Evolutionary conservation across 2,797 vertebrate species (phyloP), one percentile per base, ranked within the genome.

Genomic region (Sebastes cheni): DNA sequence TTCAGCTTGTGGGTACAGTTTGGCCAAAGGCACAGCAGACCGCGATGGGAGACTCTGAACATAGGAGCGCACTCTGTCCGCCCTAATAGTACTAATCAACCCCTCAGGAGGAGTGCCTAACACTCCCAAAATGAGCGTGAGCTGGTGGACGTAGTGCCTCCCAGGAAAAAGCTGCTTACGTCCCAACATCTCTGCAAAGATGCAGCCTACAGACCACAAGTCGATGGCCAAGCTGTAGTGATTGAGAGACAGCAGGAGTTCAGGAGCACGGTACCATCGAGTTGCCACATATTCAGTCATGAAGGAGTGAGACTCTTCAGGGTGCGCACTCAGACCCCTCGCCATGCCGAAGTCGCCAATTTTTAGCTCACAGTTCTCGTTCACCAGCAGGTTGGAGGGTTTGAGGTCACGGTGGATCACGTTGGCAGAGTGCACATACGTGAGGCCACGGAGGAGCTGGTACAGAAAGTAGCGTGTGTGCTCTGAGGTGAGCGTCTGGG

Each of bases 271-370:
- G 92, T 99, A 99, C 97, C 97, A 99, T 69, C 97, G 96, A 0
- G 97, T 99, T 0, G 97, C 97, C 91, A 99, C 97, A 0, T 98
- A 99, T 89, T 99, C 97, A 0, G 97, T 98, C 97, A 98, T 98
- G 84, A 98, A 98, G 68, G 96, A 97, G 60, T 96, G 96, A 14
- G 97, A 96, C 86, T 98, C 96, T 58, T 98, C 97, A 0, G 97
- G 95, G 1, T 97, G 96, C 0, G 96, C 95, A 54, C 97, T 97
- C n/a, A 98, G 94, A 74, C 97, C 97, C 8, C 97, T 95, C 0
- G 97, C 97, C 97, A 98, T 98, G 77, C 97, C 97, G 0, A 99
- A 98, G 89, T 99, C 97, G 0, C 97, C 97, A 0, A 99, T 97
- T 91, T 99, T 99, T 29, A 99, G 95, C 94, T 98, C 97, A 2